Evolutionary conservation across 2,113 vertebrate genomes (phyloP).

Genomic region (Emydocephalus ijimae): DNA sequence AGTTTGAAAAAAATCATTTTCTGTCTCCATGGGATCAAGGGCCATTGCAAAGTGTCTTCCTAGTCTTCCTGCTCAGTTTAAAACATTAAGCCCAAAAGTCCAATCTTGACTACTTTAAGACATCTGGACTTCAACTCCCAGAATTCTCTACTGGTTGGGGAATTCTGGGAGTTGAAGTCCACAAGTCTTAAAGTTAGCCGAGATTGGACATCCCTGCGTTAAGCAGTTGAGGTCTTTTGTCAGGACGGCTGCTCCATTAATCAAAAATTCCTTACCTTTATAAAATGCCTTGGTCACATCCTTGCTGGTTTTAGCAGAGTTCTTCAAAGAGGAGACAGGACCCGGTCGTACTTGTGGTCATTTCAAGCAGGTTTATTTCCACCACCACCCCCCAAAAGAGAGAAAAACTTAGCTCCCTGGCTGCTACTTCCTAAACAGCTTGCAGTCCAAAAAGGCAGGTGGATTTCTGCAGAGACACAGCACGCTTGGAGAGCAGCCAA

Average conservation of each 20-base stretch:
- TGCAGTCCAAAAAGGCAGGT: slow-evolving; percentile 60
- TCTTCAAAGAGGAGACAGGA: neutral
- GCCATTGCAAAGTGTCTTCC: neutral
- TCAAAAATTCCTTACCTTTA: slow-evolving; percentile 58
- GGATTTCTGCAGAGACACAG: slow-evolving; percentile 55
- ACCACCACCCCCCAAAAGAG: neutral
- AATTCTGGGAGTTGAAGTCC: neutral
- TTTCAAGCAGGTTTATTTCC: neutral
- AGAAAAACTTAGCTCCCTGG: neutral
- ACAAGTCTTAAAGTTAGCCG: neutral
- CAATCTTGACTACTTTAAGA: neutral
- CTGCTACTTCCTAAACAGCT: neutral
- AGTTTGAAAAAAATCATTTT: rapidly evolving
- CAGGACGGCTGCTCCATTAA: neutral
- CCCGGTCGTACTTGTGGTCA: neutral
- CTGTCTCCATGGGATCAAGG: rapidly evolving
- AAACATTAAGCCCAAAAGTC: neutral
- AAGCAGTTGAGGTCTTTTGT: too few relatives aligned
- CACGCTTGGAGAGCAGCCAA: slow-evolving; percentile 29
- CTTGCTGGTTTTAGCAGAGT: neutral
- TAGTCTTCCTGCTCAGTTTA: neutral
- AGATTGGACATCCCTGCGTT: neutral
- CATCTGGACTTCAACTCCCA: neutral
- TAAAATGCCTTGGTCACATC: slow-evolving; percentile 10
- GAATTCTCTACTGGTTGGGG: neutral